phyloP scores from a whole-genome alignment of 2,888 invertebrate species.

The Zygogramma bicolorata region DNA sequence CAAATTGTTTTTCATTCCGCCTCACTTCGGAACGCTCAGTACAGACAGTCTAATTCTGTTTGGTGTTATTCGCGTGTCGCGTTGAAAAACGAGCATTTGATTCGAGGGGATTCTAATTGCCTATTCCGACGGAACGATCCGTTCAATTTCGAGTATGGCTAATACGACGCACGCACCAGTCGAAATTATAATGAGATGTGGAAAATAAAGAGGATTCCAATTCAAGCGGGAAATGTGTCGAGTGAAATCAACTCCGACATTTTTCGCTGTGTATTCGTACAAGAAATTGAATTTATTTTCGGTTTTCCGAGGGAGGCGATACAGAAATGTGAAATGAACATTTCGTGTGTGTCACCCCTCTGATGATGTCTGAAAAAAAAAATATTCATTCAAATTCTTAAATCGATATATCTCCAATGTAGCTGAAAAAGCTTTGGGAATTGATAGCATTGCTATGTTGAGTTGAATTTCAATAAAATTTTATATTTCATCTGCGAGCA shows the following conservation, averaged over 20 bases:
- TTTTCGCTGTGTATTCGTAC: background rate
- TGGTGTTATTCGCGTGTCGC: conserved; percentile 34
- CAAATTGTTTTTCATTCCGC: conserved; percentile 41
- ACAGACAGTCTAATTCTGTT: conserved; percentile 23
- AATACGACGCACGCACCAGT: background rate
- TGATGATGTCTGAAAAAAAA: no score
- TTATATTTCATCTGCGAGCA: no score
- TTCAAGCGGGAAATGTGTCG: background rate
- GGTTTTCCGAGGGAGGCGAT: no score
- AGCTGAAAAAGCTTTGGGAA: no score
- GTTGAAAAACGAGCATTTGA: conserved; percentile 36
- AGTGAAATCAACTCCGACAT: background rate
- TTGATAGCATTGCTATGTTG: no score
- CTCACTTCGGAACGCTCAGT: conserved; percentile 11
- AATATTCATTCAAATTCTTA: no score
- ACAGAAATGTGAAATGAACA: no score
- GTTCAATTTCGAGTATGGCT: background rate
- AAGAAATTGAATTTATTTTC: background rate
- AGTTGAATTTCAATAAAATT: no score
- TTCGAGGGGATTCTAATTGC: conserved; percentile 36
- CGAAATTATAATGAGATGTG: background rate
- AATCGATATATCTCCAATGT: no score
- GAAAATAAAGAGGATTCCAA: background rate
- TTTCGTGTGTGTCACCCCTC: no score
- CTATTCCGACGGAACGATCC: conserved; percentile 21